Evolutionary conservation across 2,797 vertebrate genomes (phyloP).

Genomic region (Falco berigora): DNA sequence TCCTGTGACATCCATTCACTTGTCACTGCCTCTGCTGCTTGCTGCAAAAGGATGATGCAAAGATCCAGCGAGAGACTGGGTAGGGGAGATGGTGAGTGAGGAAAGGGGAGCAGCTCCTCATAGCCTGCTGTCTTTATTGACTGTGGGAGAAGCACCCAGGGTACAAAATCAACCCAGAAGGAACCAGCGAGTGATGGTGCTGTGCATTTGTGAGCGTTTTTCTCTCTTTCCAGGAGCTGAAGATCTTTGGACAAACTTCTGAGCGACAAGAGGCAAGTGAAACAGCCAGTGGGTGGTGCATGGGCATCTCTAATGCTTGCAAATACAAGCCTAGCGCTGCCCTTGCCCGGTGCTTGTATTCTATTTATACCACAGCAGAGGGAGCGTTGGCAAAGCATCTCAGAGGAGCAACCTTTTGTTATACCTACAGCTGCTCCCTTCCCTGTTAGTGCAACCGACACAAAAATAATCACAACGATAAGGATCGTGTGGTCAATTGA

Average conservation of each 20-base stretch:
- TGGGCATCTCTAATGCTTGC: constrained; percentile 58
- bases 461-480: not conserved
- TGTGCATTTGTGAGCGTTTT: not conserved
- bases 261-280: constrained; percentile 33
- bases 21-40: not conserved
- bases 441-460: not conserved
- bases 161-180: not conserved
- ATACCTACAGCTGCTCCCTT: constrained; percentile 22
- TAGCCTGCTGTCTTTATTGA: not conserved
- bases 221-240: not conserved
- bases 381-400: constrained; percentile 60
- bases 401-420: constrained; percentile 43
- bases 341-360: constrained; percentile 57
- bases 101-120: not conserved
- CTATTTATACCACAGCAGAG: constrained; percentile 63
- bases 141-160: not conserved
- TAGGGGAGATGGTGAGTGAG: not conserved
- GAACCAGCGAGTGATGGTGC: not conserved
- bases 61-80: not conserved
- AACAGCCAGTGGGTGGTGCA: constrained; percentile 61
- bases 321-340: not conserved
- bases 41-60: not conserved
- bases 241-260: not conserved
- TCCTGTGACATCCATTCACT: not conserved
- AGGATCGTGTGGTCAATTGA: not conserved